phyloP scores from a whole-genome alignment of 2,113 vertebrate genomes.

The Clarias batrachus region DNA sequence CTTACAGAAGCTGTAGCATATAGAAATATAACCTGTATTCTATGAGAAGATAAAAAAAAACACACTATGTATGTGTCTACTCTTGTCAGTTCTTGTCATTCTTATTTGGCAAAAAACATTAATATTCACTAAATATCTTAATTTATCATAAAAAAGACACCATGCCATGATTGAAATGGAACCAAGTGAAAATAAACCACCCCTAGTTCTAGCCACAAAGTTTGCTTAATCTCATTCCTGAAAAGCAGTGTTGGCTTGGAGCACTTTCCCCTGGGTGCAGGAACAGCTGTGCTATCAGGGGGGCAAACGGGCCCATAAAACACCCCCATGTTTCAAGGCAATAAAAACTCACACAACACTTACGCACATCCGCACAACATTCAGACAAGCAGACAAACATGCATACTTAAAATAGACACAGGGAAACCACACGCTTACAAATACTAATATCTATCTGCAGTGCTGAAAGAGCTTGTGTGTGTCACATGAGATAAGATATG shows the following conservation, averaged over 20 bases:
- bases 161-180: slow-evolving; percentile 23
- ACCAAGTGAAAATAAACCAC: slow-evolving; percentile 14
- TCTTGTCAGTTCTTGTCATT: background rate
- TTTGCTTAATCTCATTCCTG: slow-evolving; percentile 37
- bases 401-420: slow-evolving; percentile 19
- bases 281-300: slow-evolving; percentile 46
- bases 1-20: background rate
- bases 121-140: slow-evolving; percentile 1
- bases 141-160: slow-evolving; percentile 1
- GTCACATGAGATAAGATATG: slow-evolving; percentile 20
- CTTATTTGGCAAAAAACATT: background rate
- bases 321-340: slow-evolving; percentile 29
- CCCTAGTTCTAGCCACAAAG: background rate
- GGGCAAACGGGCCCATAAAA: slow-evolving; percentile 48
- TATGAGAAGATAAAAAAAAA: background rate
- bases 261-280: slow-evolving; percentile 55
- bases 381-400: slow-evolving; percentile 10
- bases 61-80: background rate
- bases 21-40: background rate
- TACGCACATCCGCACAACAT: background rate
- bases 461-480: background rate
- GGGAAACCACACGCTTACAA: slow-evolving; percentile 1
- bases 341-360: slow-evolving; percentile 36
- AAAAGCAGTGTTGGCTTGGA: slow-evolving; percentile 25
- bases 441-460: slow-evolving; percentile 8